phyloP scores from a whole-genome alignment of 92 coral and sea anemone genomes.

The Desmophyllum pertusum region DNA sequence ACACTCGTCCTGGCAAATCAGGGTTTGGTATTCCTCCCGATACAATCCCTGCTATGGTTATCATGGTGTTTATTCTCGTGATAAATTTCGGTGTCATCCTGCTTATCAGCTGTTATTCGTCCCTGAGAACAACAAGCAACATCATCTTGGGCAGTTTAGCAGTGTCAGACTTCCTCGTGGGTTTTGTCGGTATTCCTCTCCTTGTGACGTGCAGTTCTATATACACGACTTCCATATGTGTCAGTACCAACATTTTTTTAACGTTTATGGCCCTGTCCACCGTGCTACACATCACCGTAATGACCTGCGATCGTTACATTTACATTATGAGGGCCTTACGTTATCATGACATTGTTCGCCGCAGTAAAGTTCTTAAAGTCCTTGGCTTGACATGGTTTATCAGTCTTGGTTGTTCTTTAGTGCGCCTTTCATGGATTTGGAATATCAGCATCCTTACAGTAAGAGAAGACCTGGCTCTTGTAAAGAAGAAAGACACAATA shows the following conservation, averaged over 20 bases:
- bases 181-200: constrained; percentile 40
- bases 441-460: not conserved
- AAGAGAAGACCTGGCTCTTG: constrained; percentile 12
- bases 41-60: constrained; percentile 30
- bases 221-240: not conserved
- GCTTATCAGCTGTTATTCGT: constrained; percentile 18
- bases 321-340: constrained; percentile 42
- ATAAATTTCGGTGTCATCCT: constrained; percentile 27
- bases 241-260: constrained; percentile 12
- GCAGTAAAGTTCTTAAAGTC: constrained; percentile 2
- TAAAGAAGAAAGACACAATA: constrained; percentile 6
- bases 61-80: constrained; percentile 19
- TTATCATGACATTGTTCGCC: constrained; percentile 19
- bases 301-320: constrained; percentile 50
- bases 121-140: constrained; percentile 34
- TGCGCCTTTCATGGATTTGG: constrained; percentile 28
- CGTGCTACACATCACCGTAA: constrained; percentile 32
- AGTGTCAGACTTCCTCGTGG: constrained; percentile 45
- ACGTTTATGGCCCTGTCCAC: constrained; percentile 36
- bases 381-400: constrained; percentile 21
- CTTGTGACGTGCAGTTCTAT: constrained; percentile 36
- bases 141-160: constrained; percentile 38
- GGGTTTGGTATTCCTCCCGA: not conserved
- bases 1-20: not conserved
- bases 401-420: constrained; percentile 3